Evolutionary conservation across 2,113 vertebrate species (phyloP).

Genomic region (Lampris incognitus): DNA sequence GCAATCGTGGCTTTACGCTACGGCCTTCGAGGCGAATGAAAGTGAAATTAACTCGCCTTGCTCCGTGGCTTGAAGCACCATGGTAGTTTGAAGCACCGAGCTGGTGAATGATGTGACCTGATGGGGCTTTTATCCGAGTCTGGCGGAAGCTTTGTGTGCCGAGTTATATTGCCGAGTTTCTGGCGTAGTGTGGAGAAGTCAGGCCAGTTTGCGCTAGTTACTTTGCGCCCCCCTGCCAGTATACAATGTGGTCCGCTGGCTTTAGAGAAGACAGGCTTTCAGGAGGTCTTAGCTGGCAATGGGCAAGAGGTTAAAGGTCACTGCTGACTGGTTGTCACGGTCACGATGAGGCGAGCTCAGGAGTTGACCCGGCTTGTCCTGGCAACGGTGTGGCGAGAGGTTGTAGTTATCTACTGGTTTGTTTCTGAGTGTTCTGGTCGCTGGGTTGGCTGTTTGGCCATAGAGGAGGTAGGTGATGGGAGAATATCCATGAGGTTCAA

Average conservation of each 20-base stretch:
- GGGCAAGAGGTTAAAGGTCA: constrained; percentile 53
- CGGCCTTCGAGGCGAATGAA: constrained; percentile 2
- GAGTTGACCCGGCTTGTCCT: constrained; percentile 67
- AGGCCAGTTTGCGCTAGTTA: constrained; percentile 22
- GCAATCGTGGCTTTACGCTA: constrained; percentile 23
- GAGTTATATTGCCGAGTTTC: constrained; percentile 60
- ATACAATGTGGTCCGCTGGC: constrained; percentile 10
- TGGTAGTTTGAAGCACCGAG: no score
- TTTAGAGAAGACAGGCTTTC: constrained; percentile 15
- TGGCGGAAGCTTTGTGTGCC: constrained; percentile 27
- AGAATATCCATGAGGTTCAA: constrained; percentile 72
- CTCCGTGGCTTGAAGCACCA: no score
- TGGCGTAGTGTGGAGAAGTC: background rate
- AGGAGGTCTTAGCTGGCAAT: constrained; percentile 28
- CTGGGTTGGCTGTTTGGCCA: constrained; percentile 43
- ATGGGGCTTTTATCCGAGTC: constrained; percentile 11
- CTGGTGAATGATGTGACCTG: background rate
- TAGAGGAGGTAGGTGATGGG: constrained; percentile 64
- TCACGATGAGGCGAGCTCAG: constrained; percentile 46
- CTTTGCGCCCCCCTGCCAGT: background rate
- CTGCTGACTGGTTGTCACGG: constrained; percentile 46
- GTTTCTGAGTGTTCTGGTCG: constrained; percentile 29
- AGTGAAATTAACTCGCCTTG: background rate
- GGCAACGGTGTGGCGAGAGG: constrained; percentile 44
- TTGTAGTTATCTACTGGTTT: constrained; percentile 39